A percentile compares a stretch with the other conserved stretches of the same genome.
Conservation (phyloP, 1,140 invertebrate species). For the Caenorhabditis latens region DNA sequence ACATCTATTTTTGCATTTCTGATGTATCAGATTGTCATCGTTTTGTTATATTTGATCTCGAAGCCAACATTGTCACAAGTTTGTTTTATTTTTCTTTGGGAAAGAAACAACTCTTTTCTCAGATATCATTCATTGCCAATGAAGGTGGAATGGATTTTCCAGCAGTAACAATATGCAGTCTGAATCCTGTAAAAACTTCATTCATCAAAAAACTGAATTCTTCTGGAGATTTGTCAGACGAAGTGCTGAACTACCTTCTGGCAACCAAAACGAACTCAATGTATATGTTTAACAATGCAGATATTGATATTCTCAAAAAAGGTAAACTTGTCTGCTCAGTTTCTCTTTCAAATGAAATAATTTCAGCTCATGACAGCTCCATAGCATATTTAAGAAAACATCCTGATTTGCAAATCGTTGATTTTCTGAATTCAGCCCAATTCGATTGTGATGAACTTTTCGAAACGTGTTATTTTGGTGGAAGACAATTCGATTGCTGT, state of each 20-base stretch:
- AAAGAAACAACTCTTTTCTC: not conserved
- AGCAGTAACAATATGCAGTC: conserved; percentile 56
- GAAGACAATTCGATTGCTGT: conserved; percentile 59
- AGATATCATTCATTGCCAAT: conserved; percentile 51
- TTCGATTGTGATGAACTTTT: conserved; percentile 60
- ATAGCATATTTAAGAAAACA: conserved; percentile 14
- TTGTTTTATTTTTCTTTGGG: no score
- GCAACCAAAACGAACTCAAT: conserved; percentile 53
- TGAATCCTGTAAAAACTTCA: conserved; percentile 53
- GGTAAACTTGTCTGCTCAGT: not conserved
- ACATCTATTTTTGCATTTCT: conserved; percentile 21
- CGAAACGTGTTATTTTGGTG: conserved; percentile 56
- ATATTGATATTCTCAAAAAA: not conserved
- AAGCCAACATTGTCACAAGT: conserved; percentile 55
- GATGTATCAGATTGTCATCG: conserved; percentile 41
- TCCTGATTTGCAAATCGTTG: not conserved
- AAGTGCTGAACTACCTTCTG: conserved; percentile 46
- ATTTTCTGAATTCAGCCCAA: conserved; percentile 23
- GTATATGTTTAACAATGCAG: conserved; percentile 41
- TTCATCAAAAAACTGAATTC: conserved; percentile 43
- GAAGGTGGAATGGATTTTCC: conserved; percentile 57
- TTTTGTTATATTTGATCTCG: not conserved
- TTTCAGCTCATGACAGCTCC: not conserved
- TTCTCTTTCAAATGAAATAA: not conserved
- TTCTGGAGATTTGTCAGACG: conserved; percentile 46